Base-by-base conservation (phyloP, 2,797 vertebrate species). In the Enteromius fasciolatus region DNA sequence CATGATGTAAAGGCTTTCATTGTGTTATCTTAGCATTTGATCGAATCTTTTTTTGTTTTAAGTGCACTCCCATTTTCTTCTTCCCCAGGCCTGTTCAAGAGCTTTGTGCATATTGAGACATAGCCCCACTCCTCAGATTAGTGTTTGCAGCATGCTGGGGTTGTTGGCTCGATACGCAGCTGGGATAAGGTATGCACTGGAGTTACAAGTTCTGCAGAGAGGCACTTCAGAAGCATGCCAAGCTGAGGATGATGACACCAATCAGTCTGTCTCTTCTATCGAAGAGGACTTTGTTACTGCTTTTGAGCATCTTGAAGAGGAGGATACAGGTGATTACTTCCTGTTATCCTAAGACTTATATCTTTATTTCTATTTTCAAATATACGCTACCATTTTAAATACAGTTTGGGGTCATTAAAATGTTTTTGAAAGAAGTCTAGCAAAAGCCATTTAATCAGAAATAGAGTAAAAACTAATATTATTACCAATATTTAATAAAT, bases 211-310 rank as follows among this genome's bases (percentile, higher is more conserved):
- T 52, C 89, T 90, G 10, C 94, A 93, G 84, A 96, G 93, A 84
- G 90, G 87, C 44, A 80, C 88, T 17, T 90, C 89, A 5, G 95
- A 96, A 82, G 52, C 90, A 80, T 87, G 92, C 83, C 94, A 92
- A 23, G 92, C 94, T 25, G 97, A 98, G 87, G 97, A 99, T 2
- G 97, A 99, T 66, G 97, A 98, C 92, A 99, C 98, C 63, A 99
- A 98, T 92, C 97, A 98, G 86, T 99, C 98, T 0, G 97, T 99
- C 74, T 99, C 98, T 52, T 99, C 98, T 57, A 99, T 99, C 33
- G 98, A 99, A 86, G 98, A 99, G 86, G 98, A 99, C 92, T 99
- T 99, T 91, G 97, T 99, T 86, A 99, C 98, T 36, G 98, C 98
- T 48, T 95, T 98, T 8, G 98, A 99, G 89, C 97, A 99, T 87